A percentile compares a stretch with the other conserved stretches of the same genome.
phyloP scores from a whole-genome alignment of 37 sponge, comb jelly and placozoan species.

The Mnemiopsis leidyi region DNA sequence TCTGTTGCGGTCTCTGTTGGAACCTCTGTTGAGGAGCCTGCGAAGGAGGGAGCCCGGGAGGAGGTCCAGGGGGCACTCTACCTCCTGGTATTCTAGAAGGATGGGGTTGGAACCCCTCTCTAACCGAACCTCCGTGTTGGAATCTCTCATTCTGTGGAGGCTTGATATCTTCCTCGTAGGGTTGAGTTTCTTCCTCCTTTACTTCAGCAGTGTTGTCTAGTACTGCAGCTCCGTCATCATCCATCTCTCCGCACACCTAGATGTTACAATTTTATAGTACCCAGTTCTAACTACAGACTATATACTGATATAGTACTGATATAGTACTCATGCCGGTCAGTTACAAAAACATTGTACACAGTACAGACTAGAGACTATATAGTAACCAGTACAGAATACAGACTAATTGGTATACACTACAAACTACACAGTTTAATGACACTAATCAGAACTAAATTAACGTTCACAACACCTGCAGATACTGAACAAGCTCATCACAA shows the following conservation, averaged over 20 bases:
- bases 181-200: not conserved
- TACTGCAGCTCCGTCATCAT: constrained; percentile 18
- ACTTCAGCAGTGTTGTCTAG: not conserved
- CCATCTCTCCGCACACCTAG: constrained; percentile 54
- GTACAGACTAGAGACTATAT: too few species aligned
- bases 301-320: too few species aligned
- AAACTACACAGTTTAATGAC: too few species aligned
- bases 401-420: too few species aligned
- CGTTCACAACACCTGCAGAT: constrained; percentile 16
- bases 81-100: not conserved
- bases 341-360: too few species aligned
- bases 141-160: too few species aligned
- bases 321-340: too few species aligned
- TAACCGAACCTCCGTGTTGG: too few species aligned
- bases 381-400: too few species aligned
- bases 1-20: not conserved
- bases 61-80: not conserved
- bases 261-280: too few species aligned
- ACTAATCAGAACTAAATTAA: too few species aligned
- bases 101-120: not conserved
- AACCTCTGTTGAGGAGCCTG: not conserved
- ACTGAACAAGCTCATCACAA: constrained; percentile 25
- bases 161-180: not conserved
- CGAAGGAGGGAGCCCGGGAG: not conserved
- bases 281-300: too few species aligned